Evolutionary conservation across 2,888 invertebrate species (phyloP).

Genomic region (Rhagophthalmus giganteus): DNA sequence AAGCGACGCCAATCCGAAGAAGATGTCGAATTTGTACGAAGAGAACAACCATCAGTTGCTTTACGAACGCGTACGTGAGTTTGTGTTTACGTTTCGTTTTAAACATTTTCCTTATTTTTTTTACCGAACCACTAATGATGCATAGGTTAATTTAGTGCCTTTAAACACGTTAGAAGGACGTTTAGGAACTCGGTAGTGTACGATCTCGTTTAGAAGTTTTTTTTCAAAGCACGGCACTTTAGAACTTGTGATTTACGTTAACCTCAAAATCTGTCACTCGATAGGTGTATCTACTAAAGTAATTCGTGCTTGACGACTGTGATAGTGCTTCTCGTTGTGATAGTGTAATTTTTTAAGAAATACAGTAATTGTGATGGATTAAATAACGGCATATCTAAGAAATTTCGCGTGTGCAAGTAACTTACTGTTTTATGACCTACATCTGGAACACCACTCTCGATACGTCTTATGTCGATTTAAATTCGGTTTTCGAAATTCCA

Average conservation of each 20-base stretch:
- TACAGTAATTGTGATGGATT: constrained; percentile 6
- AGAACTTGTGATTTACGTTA: constrained; percentile 17
- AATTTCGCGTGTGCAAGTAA: constrained; percentile 18
- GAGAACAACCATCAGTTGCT: constrained; percentile 38
- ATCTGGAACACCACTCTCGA: constrained; percentile 3
- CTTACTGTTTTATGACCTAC: constrained; percentile 29
- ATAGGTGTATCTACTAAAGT: constrained; percentile 1
- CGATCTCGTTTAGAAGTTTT: constrained; percentile 1
- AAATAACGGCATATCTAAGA: constrained; percentile 11
- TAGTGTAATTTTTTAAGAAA: constrained; percentile 9
- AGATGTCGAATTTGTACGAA: constrained; percentile 9
- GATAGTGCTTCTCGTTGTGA: constrained; percentile 25
- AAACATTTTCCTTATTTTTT: constrained; percentile 33
- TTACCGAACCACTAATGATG: constrained; percentile 7
- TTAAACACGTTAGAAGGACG: constrained; percentile 5
- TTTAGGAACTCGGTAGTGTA: neutral
- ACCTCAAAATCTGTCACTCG: constrained; percentile 28
- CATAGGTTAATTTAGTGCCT: constrained; percentile 16
- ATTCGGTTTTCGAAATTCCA: neutral
- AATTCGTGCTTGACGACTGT: constrained; percentile 15
- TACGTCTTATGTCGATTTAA: constrained; percentile 2
- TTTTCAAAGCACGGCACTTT: constrained; percentile 3
- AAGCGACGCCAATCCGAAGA: constrained; percentile 12
- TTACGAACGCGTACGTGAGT: constrained; percentile 34
- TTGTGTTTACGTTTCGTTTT: constrained; percentile 36